Percentiles rank a stretch among this genome's conserved stretches.
phyloP scores from a whole-genome alignment of 2,113 vertebrate genomes.

The Catharus fuscescens region DNA sequence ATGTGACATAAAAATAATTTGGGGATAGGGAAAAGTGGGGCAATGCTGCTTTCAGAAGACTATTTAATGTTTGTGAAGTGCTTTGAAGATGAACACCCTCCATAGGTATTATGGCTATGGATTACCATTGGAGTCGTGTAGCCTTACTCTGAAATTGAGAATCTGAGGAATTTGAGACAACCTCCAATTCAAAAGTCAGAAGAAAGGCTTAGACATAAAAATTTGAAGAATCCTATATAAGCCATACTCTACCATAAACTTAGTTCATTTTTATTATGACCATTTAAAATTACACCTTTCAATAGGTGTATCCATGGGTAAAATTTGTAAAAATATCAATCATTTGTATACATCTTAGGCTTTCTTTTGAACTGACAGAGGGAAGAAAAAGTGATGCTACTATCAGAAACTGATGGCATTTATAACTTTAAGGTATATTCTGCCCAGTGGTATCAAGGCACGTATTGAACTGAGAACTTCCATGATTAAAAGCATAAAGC shows the following conservation, averaged over 20 bases:
- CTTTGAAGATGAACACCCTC: background rate
- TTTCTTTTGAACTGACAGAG: background rate
- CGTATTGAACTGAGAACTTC: background rate
- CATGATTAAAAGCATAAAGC: background rate
- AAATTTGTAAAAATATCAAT: background rate
- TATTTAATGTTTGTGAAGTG: background rate
- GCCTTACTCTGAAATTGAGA: background rate
- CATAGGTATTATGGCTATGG: rapidly evolving
- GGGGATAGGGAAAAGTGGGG: background rate
- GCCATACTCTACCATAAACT: background rate
- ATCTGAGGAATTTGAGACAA: background rate
- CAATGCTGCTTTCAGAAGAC: background rate
- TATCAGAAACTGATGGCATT: background rate
- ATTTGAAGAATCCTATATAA: background rate
- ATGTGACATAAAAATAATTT: slow-evolving; percentile 21
- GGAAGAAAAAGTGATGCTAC: background rate
- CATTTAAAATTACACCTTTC: background rate
- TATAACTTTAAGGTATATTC: background rate
- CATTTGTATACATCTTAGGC: background rate
- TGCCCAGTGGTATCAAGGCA: background rate
- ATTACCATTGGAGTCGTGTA: background rate
- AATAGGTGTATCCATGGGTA: background rate
- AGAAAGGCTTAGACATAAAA: background rate
- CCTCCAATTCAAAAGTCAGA: background rate
- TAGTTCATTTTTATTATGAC: background rate